A percentile compares a stretch with the other conserved stretches of the same genome.
These are phyloP conservation scores for Trissonchulus sp. DNA, from an alignment of 2,888 invertebrate genomes.

Conservation along the genomic window DNA sequence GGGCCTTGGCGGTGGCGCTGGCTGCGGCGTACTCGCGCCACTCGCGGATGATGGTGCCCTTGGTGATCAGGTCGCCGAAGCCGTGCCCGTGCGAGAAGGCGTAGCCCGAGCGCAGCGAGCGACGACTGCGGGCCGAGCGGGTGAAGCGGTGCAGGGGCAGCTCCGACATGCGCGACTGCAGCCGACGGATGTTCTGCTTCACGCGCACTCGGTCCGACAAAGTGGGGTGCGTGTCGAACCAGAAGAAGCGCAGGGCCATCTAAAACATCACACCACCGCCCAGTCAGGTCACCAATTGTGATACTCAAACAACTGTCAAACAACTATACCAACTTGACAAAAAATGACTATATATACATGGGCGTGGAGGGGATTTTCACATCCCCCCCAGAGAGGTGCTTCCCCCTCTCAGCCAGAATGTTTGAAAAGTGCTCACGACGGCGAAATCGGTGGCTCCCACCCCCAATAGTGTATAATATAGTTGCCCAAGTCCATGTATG, in stretches of 20 bases:
- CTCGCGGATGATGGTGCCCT: conserved; percentile 39
- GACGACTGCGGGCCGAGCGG: conserved; percentile 61
- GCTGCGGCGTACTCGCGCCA: conserved; percentile 21
- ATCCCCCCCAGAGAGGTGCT: no score
- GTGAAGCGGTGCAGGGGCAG: conserved; percentile 46
- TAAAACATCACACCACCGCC: no score
- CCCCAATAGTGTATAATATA: no score
- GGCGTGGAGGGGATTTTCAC: no score
- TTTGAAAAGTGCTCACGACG: no score
- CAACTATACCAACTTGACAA: no score
- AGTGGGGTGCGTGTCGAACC: conserved; percentile 80
- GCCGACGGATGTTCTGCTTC: conserved; percentile 59
- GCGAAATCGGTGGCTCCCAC: no score
- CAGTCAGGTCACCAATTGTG: no score
- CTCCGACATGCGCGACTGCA: conserved; percentile 46
- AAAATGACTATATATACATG: background rate
- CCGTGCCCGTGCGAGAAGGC: conserved; percentile 98
- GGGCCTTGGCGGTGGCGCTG: no score
- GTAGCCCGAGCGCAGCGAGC: conserved; percentile 89
- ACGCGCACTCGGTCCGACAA: conserved; percentile 83
- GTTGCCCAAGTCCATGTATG: no score
- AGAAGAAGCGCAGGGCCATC: conserved; percentile 75
- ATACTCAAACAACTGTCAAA: no score
- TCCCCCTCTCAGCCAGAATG: no score
- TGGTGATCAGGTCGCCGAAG: conserved; percentile 88